Evolutionary conservation across 2,797 vertebrate species (phyloP).

Genomic region (Fratercula arctica): DNA sequence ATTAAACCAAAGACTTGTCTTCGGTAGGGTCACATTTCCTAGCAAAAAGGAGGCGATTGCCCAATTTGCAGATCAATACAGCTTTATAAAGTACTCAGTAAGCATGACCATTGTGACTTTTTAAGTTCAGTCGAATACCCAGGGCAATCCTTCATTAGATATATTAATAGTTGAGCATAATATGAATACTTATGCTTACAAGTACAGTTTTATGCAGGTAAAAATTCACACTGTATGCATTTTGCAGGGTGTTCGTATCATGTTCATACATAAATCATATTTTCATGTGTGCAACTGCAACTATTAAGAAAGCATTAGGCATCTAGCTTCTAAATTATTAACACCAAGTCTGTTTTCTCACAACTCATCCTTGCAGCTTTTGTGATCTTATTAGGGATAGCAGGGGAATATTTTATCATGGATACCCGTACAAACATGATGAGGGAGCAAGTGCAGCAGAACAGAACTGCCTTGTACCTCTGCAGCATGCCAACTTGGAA

Average conservation of each 20-base stretch:
- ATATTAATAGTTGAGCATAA: background rate
- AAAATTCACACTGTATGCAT: background rate
- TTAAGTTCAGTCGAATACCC: background rate
- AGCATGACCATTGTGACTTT: background rate
- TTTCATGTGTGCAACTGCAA: background rate
- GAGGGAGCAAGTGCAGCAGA: background rate
- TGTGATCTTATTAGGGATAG: background rate
- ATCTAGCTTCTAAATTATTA: background rate
- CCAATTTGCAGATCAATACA: background rate
- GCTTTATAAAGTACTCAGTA: background rate
- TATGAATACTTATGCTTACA: background rate
- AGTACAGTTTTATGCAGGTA: background rate
- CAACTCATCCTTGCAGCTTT: fast-evolving
- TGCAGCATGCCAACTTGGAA: background rate
- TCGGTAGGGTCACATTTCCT: background rate
- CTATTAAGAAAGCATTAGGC: background rate
- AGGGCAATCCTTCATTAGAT: background rate
- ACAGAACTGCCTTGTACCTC: background rate
- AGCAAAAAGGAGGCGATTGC: background rate
- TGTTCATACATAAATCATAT: background rate
- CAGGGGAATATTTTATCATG: background rate
- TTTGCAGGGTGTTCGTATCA: background rate
- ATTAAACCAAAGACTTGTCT: background rate
- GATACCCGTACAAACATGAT: background rate
- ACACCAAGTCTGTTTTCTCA: background rate